phyloP scores from a whole-genome alignment of 1,140 invertebrate species.

The Limonius californicus region DNA sequence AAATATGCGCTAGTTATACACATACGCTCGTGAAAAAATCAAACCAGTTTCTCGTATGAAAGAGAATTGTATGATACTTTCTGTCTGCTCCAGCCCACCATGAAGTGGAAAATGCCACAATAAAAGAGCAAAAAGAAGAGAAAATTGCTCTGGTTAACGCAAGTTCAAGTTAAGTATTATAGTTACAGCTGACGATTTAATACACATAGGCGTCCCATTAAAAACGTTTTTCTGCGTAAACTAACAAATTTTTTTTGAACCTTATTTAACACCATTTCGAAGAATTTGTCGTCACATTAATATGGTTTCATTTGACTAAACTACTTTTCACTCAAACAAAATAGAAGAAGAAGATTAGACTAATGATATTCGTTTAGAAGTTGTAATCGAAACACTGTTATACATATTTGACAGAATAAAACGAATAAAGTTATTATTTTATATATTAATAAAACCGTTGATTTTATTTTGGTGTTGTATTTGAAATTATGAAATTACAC shows the following conservation, averaged over 20 bases:
- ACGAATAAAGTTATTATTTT: too few relatives aligned
- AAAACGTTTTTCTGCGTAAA: background rate
- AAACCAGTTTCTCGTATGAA: constrained; percentile 16
- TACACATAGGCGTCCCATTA: background rate
- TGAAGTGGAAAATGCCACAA: constrained; percentile 18
- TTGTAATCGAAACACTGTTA: too few relatives aligned
- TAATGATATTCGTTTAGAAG: too few relatives aligned
- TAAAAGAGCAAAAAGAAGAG: constrained; percentile 14
- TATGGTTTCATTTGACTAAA: too few relatives aligned
- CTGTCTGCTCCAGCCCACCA: constrained; percentile 19
- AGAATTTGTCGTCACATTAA: background rate
- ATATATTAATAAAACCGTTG: too few relatives aligned
- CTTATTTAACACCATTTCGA: too few relatives aligned
- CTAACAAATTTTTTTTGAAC: too few relatives aligned
- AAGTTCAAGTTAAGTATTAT: constrained; percentile 16
- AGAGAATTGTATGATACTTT: constrained; percentile 20
- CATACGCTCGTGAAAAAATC: constrained; percentile 6
- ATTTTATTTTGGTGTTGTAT: too few relatives aligned
- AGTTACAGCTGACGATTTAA: constrained; percentile 10
- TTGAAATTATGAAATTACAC: too few relatives aligned
- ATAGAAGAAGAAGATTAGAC: too few relatives aligned
- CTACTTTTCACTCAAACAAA: too few relatives aligned
- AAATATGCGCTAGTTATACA: constrained; percentile 16
- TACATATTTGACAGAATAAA: too few relatives aligned
- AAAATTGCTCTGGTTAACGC: constrained; percentile 13